These are phyloP conservation scores for Stenichneumon culpator DNA, from an alignment of 2,888 invertebrate genomes.

Conservation along the genomic window DNA sequence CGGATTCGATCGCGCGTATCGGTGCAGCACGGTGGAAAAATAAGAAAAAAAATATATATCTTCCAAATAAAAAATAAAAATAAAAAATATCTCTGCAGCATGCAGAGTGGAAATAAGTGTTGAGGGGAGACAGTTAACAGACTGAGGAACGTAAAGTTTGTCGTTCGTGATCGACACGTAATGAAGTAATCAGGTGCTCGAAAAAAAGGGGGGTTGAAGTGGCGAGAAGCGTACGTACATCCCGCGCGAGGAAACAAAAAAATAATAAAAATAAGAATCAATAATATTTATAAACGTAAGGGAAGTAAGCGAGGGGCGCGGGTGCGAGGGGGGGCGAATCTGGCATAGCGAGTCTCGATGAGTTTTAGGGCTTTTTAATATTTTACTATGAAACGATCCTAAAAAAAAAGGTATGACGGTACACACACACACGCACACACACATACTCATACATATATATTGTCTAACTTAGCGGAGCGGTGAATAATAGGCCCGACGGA, in stretches of 20 bases:
- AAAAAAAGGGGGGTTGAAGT: constrained; percentile 5
- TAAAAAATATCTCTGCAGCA: constrained; percentile 35
- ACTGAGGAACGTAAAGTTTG: constrained; percentile 50
- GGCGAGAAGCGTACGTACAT: constrained; percentile 35
- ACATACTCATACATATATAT: constrained; percentile 34
- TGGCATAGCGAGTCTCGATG: constrained; percentile 57
- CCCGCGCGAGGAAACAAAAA: constrained; percentile 26
- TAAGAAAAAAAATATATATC: constrained; percentile 43
- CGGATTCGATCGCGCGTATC: constrained; percentile 14
- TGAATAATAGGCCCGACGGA: constrained; percentile 64
- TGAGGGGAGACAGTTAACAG: constrained; percentile 59
- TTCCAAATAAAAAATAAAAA: constrained; percentile 51
- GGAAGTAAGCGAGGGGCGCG: constrained; percentile 56
- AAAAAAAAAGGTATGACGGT: constrained; percentile 52
- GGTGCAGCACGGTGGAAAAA: constrained; percentile 9
- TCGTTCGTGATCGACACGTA: constrained; percentile 26
- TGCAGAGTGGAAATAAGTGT: constrained; percentile 42
- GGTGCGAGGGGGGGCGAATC: constrained; percentile 61
- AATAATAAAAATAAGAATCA: constrained; percentile 41
- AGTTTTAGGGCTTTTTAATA: constrained; percentile 78
- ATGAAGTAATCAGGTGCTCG: constrained; percentile 23
- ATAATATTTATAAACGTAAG: constrained; percentile 52
- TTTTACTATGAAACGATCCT: constrained; percentile 80
- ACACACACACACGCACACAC: constrained; percentile 36
- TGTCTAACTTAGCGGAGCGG: constrained; percentile 50